Evolutionary conservation across 2,797 vertebrate genomes (phyloP), one percentile per base, ranked within the genome.

Genomic region (Aplochiton taeniatus): DNA sequence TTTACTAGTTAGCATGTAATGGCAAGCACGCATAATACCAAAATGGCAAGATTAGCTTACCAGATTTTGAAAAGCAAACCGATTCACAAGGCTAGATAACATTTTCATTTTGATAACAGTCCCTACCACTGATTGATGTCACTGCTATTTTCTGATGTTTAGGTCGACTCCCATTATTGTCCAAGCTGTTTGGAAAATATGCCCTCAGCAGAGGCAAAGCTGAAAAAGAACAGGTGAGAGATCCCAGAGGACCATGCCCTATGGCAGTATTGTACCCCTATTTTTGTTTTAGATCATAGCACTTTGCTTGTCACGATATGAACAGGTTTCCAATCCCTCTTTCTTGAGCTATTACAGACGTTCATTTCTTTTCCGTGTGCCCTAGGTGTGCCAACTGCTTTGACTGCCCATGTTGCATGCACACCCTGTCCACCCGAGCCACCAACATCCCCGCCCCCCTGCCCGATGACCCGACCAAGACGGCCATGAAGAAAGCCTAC

Each of bases 91-190:
- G 14, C 50, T 9, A 51, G n/a, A 17, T 14, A 16, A 8, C 16
- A n/a, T n/a, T n/a, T n/a, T n/a, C n/a, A n/a, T n/a, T 18, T 16
- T 17, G 10, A 52, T 52, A 17, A 8, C 16, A 17, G 17, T 51
- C n/a, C 31, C 1, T 0, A 18, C 18, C 18, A 17, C 50, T 5
- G 50, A 18, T 19, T 18, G 45, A 45, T 9, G 14, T 49, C 11
- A 49, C 46, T 44, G 20, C n/a, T n/a, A 66, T 10, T 52, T 18
- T 53, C 41, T 58, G 50, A 3, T 56, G 13, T 53, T 58, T 83
- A 99, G 97, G 98, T 99, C 85, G 98, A 99, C 82, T 99, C 98
- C 1, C 98, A 99, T 85, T 99, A 98, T 76, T 99, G 98, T 75
- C 98, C 97, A 61, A 99, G 98, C 85, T 99, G 98, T 80, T 80